phyloP scores from a whole-genome alignment of 1,140 invertebrate species.

The Psix sp. region DNA sequence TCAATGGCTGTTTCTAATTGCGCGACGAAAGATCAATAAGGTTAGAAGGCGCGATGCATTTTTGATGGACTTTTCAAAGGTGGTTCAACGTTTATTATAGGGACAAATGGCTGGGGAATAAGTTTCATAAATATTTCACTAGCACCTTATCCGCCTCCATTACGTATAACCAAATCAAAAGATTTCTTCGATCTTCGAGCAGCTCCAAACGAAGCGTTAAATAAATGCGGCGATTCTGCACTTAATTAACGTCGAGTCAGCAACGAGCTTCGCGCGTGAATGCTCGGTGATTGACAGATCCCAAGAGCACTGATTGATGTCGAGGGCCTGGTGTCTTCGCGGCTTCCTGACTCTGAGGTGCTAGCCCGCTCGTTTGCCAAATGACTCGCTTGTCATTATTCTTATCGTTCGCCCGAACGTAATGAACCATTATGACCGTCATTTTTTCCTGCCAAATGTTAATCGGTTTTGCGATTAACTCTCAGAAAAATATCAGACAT shows the following conservation, averaged over 20 bases:
- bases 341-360: constrained; percentile 53
- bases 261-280: constrained; percentile 50
- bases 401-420: constrained; percentile 20
- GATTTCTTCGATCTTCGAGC: constrained; percentile 1
- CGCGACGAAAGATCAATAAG: constrained; percentile 52
- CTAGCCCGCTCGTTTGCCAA: constrained; percentile 61
- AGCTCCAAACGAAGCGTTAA: background rate
- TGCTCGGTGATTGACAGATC: constrained; percentile 44
- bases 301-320: constrained; percentile 46
- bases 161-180: constrained; percentile 58
- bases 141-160: constrained; percentile 74
- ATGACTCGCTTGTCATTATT: constrained; percentile 56
- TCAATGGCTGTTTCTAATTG: constrained; percentile 50
- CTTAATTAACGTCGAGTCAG: constrained; percentile 55
- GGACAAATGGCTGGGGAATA: constrained; percentile 66
- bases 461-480: constrained; percentile 23
- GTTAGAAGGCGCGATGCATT: constrained; percentile 48
- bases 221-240: constrained; percentile 32
- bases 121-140: constrained; percentile 76
- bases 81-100: too few species aligned
- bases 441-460: constrained; percentile 57
- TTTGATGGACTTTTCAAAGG: constrained; percentile 56
- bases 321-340: constrained; percentile 46
- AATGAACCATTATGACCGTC: constrained; percentile 30
- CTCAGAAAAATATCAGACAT: background rate